Conservation (phyloP, 1,140 invertebrate species). For the Drosophila lini region DNA sequence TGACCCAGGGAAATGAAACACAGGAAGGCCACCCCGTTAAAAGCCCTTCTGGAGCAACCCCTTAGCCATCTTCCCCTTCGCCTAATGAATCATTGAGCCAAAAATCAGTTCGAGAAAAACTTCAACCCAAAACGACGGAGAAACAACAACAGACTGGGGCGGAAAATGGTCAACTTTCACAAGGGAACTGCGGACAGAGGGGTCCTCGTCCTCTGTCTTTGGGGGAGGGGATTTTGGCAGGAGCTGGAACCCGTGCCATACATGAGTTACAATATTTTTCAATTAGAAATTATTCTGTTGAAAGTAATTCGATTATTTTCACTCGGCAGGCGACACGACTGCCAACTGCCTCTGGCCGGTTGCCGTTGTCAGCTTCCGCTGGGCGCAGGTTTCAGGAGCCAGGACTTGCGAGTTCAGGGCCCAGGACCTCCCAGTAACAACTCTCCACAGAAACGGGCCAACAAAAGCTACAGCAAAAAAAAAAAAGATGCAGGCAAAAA, state of each 20-base stretch:
- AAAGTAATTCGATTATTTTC: constrained; percentile 85
- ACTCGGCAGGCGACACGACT: constrained; percentile 68
- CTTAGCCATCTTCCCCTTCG: constrained; percentile 19
- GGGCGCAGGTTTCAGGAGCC: constrained; percentile 26
- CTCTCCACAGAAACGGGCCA: constrained; percentile 22
- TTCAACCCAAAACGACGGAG: constrained; percentile 9
- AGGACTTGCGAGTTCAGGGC: constrained; percentile 9
- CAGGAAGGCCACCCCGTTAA: constrained; percentile 8
- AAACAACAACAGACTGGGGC: constrained; percentile 24
- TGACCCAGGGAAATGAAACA: constrained; percentile 52
- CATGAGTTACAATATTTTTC: constrained; percentile 84
- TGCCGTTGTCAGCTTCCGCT: constrained; percentile 53
- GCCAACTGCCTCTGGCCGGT: constrained; percentile 45
- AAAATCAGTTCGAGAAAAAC: constrained; percentile 47
- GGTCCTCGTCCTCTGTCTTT: constrained; percentile 35
- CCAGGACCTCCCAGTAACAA: constrained; percentile 15
- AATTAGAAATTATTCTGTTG: constrained; percentile 85
- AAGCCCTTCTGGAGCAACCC: constrained; percentile 32
- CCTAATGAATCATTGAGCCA: constrained; percentile 28
- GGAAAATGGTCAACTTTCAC: constrained; percentile 35
- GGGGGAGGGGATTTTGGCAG: constrained; percentile 17
- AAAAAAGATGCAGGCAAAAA: constrained; percentile 64
- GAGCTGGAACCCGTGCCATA: constrained; percentile 30
- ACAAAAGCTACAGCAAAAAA: constrained; percentile 20
- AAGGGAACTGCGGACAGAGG: constrained; percentile 6